Evolutionary conservation across 2,888 invertebrate species (phyloP).

Genomic region (Cremastobaeus sp.): DNA sequence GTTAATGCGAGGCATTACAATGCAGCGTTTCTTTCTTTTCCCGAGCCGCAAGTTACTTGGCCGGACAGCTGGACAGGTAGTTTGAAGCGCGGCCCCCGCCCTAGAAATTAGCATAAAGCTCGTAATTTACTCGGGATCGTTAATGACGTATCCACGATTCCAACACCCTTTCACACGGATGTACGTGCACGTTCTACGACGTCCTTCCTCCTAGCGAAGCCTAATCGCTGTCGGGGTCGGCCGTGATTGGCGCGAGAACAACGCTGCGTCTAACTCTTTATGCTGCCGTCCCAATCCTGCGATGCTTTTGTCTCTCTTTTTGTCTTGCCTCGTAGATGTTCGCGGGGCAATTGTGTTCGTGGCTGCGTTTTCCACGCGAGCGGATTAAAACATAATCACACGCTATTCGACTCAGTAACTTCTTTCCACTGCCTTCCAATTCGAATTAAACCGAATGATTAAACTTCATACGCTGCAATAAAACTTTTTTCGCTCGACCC

Average conservation of each 20-base stretch:
- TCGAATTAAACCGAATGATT: not conserved
- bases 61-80: conserved; percentile 22
- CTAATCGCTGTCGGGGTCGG: not conserved
- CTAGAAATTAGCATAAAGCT: conserved; percentile 42
- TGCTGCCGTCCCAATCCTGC: not conserved
- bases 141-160: conserved; percentile 3
- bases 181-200: no score
- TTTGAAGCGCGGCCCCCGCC: conserved; percentile 27
- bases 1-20: conserved; percentile 30
- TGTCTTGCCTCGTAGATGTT: not conserved
- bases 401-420: conserved; percentile 4
- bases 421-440: conserved; percentile 11
- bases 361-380: conserved; percentile 5
- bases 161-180: conserved; percentile 16
- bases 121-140: conserved; percentile 24
- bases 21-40: conserved; percentile 26
- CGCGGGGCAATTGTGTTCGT: conserved; percentile 1
- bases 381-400: conserved; percentile 21
- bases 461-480: conserved; percentile 7
- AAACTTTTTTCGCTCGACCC: conserved; percentile 7
- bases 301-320: no score
- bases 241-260: no score
- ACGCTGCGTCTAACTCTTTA: no score
- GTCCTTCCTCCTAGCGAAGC: conserved; percentile 17
- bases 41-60: not conserved